These are phyloP conservation scores for Teinopalpus imperialis DNA, from an alignment of 2,888 invertebrate species.

Conservation along the genomic window DNA sequence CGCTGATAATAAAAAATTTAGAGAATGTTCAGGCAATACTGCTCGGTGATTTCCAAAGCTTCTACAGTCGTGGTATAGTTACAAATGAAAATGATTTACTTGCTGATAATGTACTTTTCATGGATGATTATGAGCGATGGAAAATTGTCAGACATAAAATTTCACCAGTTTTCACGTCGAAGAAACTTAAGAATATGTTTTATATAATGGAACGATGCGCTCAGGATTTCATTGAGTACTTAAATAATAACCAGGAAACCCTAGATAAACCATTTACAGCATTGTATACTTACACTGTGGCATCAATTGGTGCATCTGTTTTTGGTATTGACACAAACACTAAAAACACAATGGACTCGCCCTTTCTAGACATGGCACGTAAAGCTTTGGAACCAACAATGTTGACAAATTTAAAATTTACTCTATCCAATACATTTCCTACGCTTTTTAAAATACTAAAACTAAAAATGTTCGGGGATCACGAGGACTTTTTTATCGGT, in stretches of 20 bases:
- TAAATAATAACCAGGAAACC: constrained; percentile 39
- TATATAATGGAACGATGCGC: constrained; percentile 53
- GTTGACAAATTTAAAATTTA: constrained; percentile 35
- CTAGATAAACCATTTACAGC: constrained; percentile 44
- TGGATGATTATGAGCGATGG: constrained; percentile 56
- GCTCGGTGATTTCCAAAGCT: constrained; percentile 52
- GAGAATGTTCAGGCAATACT: constrained; percentile 54
- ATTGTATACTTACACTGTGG: constrained; percentile 53
- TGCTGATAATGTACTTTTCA: constrained; percentile 53
- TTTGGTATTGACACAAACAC: constrained; percentile 64
- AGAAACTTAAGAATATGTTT: constrained; percentile 65
- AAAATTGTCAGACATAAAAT: constrained; percentile 60
- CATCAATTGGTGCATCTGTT: constrained; percentile 58
- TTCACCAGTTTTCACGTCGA: constrained; percentile 58
- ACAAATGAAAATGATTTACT: constrained; percentile 49
- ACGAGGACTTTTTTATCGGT: constrained; percentile 54
- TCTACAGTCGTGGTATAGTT: constrained; percentile 49
- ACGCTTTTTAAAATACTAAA: constrained; percentile 42
- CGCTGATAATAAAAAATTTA: constrained; percentile 48
- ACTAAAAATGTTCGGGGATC: constrained; percentile 49
- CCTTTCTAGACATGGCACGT: constrained; percentile 53
- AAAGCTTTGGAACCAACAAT: constrained; percentile 40
- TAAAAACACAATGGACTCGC: constrained; percentile 56
- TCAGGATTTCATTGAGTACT: constrained; percentile 47
- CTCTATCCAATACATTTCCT: constrained; percentile 41